Evolutionary conservation across 2,888 invertebrate genomes (phyloP).

Genomic region (Linhomoeus sp.): DNA sequence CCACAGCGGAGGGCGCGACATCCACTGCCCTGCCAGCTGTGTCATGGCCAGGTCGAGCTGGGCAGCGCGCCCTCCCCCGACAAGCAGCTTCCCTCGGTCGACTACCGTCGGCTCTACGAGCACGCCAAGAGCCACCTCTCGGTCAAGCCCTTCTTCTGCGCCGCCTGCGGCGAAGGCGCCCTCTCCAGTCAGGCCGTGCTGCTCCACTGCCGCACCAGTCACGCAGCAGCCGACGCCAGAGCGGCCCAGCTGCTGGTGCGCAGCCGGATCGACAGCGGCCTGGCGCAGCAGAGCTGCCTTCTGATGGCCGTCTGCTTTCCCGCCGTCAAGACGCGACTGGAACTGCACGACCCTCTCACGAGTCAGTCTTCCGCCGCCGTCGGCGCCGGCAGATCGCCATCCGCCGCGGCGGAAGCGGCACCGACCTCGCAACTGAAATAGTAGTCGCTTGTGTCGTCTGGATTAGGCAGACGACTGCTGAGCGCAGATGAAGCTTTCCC

Average conservation of each 20-base stretch:
- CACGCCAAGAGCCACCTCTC: not conserved
- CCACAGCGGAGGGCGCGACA: too few relatives aligned
- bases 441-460: too few relatives aligned
- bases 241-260: too few relatives aligned
- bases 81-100: not conserved
- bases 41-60: not conserved
- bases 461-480: too few relatives aligned
- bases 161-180: not conserved
- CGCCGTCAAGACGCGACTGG: not conserved
- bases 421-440: too few relatives aligned
- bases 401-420: too few relatives aligned
- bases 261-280: too few relatives aligned
- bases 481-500: too few relatives aligned
- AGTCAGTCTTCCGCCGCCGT: not conserved
- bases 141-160: not conserved
- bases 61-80: not conserved
- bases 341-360: not conserved
- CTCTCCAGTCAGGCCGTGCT: not conserved
- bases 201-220: not conserved
- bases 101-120: not conserved
- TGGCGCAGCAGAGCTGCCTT: conserved; percentile 2
- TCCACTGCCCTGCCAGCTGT: not conserved
- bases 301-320: conserved; percentile 3
- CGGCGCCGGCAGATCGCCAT: too few relatives aligned
- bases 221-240: not conserved